Evolutionary conservation across 2,888 invertebrate genomes (phyloP).

Genomic region (Caenorhabditis virilis): DNA sequence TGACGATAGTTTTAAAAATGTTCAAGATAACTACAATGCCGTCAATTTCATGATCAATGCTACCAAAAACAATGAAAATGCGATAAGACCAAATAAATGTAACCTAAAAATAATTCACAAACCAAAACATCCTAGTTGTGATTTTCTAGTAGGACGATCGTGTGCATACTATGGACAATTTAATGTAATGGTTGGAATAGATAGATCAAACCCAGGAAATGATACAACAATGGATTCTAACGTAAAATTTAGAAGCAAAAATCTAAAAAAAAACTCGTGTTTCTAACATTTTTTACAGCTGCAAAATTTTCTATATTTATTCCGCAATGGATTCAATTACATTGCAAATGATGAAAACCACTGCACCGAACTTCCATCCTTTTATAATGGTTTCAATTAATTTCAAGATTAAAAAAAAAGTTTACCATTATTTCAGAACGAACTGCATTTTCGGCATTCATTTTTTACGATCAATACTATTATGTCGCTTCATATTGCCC

Average conservation of each 20-base stretch:
- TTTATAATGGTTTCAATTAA: conserved; percentile 2
- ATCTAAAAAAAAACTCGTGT: no score
- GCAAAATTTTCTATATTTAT: neutral
- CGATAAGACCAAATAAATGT: no score
- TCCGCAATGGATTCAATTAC: conserved; percentile 16
- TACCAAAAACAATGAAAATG: no score
- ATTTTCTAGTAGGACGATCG: neutral
- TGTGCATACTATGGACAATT: conserved; percentile 16
- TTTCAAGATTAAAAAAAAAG: no score
- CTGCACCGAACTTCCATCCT: neutral
- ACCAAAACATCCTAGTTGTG: neutral
- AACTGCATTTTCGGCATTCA: conserved; percentile 10
- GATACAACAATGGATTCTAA: no score
- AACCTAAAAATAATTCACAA: no score
- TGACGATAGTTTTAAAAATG: no score
- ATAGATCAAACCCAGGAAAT: conserved; percentile 3
- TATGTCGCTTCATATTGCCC: conserved; percentile 11
- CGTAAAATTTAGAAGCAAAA: no score
- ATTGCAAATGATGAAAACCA: conserved; percentile 9
- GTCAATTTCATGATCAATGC: no score
- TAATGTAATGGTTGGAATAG: conserved; percentile 17
- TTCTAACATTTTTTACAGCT: conserved; percentile 16
- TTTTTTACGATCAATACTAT: conserved; percentile 1
- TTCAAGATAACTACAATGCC: neutral
- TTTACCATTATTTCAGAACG: conserved; percentile 25